Conservation (phyloP, 2,888 invertebrate species). For the Macrostomum cliftonense region DNA sequence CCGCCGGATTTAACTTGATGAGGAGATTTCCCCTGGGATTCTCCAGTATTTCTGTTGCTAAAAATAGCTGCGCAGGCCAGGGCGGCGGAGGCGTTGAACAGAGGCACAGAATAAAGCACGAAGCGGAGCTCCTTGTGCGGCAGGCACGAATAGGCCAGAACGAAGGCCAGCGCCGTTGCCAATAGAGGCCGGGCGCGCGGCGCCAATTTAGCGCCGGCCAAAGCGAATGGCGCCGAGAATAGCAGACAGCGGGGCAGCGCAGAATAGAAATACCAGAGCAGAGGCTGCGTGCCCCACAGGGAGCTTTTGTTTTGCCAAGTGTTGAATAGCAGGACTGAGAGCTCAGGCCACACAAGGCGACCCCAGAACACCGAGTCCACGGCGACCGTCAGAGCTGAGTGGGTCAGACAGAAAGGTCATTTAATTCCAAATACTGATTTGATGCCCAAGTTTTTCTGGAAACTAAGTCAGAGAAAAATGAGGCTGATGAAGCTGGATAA, state of each 20-base stretch:
- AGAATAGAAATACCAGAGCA: slow-evolving; percentile 93
- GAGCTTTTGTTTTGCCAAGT: slow-evolving; percentile 77
- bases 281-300: slow-evolving; percentile 68
- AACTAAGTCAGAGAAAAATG: too few species aligned
- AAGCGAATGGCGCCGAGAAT: too few species aligned
- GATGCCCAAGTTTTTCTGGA: too few species aligned
- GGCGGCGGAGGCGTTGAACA: slow-evolving; percentile 72
- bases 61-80: slow-evolving; percentile 17
- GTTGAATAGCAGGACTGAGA: slow-evolving; percentile 88
- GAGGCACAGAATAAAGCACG: slow-evolving; percentile 84
- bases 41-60: too few species aligned
- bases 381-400: slow-evolving; percentile 50
- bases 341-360: slow-evolving; percentile 77
- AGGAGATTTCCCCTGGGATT: too few species aligned
- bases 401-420: too few species aligned
- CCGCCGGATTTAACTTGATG: too few species aligned
- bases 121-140: slow-evolving; percentile 95
- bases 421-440: too few species aligned
- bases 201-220: too few species aligned
- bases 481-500: too few species aligned
- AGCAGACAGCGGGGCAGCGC: slow-evolving; percentile 56
- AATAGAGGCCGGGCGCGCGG: too few species aligned
- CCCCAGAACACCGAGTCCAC: slow-evolving; percentile 86
- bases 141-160: slow-evolving; percentile 69
- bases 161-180: slow-evolving; percentile 44